Evolutionary conservation across 2,113 vertebrate genomes (phyloP), one percentile per base, ranked within the genome.

Genomic region (Paradisaea rubra): DNA sequence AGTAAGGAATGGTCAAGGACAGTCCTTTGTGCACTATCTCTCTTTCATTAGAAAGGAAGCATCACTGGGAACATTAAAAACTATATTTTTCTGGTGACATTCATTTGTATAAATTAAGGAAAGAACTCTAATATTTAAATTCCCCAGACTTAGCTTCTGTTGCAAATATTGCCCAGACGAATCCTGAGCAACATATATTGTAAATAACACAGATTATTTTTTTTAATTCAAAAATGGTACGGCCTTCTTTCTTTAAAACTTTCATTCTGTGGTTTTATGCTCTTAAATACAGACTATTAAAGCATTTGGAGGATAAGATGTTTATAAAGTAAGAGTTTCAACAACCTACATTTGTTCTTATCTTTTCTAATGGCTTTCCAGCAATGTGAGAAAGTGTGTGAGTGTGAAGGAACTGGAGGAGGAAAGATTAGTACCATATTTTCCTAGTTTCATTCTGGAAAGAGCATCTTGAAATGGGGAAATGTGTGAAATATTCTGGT

Each of bases 221-320:
- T 80, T 70, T 41, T 1, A 25, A 35, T 52, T 13, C 1, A 13
- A 45, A 74, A 28, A 2, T 65, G 4, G 0, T 1, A 50, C 33
- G 2, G 6, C 5, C 2, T 30, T 23, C 11, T 39, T 68, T 25
- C 0, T 25, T 77, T 52, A 17, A 23, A 42, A 19, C 27, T 5
- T 54, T 50, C 6, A 30, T 31, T 35, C 24, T 28, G 3, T 54
- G 1, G 2, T 33, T 81, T 81, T 41, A 24, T 53, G 4, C 1
- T 44, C 3, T 65, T 45, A 53, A 57, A 30, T 65, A 60, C 2
- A n/a, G 7, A 30, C 0, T 65, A 21, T 53, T 57, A 50, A 80
- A 70, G 1, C 7, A 50, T 66, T 47, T 54, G 6, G 13, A 49
- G 12, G 4, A 41, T 11, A 66, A 61, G 44, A 13, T 2, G 11